Evolutionary conservation across 2,797 vertebrate genomes (phyloP), one percentile per base, ranked within the genome.

Genomic region (Acridotheres tristis): DNA sequence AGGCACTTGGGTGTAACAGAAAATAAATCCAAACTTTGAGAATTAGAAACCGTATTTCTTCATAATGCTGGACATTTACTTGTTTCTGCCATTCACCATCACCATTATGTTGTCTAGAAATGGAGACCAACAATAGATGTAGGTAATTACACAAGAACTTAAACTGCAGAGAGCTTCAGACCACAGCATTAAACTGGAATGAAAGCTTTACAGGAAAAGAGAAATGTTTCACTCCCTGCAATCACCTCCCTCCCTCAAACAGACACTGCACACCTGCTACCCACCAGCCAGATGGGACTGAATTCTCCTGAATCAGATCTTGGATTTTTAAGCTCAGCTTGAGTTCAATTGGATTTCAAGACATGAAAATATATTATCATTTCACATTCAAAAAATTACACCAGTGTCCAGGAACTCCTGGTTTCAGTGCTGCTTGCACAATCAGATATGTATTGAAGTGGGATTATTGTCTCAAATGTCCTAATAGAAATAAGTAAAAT

Each of bases 101-200:
- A 63, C 90, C 90, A 90, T 96, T 96, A 96, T 21, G 40, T 92
- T 95, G 81, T 95, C 94, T 93, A 94, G 90, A 97, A 97, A 96
- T 63, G 68, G 95, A 97, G 92, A 96, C 90, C 94, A 95, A 97
- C 93, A 89, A 93, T 86, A 96, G 91, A 96, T 96, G 80, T 81
- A 84, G 86, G 95, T 92, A 94, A 94, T 97, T 96, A 96, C n/a
- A 50, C 73, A 94, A 96, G 77, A 98, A 96, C 68, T 85, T 94
- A 91, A 96, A 94, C 85, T 94, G 68, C 85, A 89, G 85, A 95
- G 84, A 97, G 78, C 92, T 55, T n/a, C 88, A 96, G 96, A 96
- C 75, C 87, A 96, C 90, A 90, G 63, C 76, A 94, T 94, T 94
- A 97, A 91, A 88, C 74, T 65, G 62, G 90, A 96, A 97, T 96